Percentiles rank a stretch among this genome's conserved stretches.
phyloP scores from a whole-genome alignment of 2,113 vertebrate species.

The Siphamia tubifer region DNA sequence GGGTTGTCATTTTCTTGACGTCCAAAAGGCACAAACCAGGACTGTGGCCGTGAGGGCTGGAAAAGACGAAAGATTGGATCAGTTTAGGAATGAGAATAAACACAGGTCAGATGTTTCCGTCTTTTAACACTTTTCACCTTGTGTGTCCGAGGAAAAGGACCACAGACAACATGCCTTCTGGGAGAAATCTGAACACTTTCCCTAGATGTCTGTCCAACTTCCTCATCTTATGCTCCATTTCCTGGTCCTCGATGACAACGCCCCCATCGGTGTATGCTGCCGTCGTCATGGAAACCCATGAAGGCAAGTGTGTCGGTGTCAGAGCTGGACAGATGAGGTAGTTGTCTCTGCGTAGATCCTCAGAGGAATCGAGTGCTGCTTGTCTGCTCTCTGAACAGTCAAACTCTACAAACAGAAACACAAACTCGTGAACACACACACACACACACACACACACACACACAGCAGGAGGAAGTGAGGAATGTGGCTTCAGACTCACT shows the following conservation, averaged over 20 bases:
- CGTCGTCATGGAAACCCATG: conserved; percentile 70
- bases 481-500: conserved; percentile 76
- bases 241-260: conserved; percentile 65
- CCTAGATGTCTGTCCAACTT: conserved; percentile 78
- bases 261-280: neutral
- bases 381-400: conserved; percentile 57
- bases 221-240: conserved; percentile 71
- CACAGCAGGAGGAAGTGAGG: too few relatives aligned
- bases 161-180: conserved; percentile 80
- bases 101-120: too few relatives aligned
- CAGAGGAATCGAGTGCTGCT: conserved; percentile 65
- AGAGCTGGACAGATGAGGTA: conserved; percentile 72
- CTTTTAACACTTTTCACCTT: conserved; percentile 74
- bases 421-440: neutral
- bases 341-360: conserved; percentile 61
- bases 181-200: conserved; percentile 82
- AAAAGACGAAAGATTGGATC: neutral
- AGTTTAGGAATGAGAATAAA: too few relatives aligned
- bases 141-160: conserved; percentile 81
- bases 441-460: neutral
- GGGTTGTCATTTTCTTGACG: conserved; percentile 62
- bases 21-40: conserved; percentile 77
- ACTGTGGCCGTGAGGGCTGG: conserved; percentile 27
- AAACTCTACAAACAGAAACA: conserved; percentile 78
- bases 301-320: conserved; percentile 81